Evolutionary conservation across 2,888 invertebrate genomes (phyloP).

Genomic region (Caenorhabditis sinica): DNA sequence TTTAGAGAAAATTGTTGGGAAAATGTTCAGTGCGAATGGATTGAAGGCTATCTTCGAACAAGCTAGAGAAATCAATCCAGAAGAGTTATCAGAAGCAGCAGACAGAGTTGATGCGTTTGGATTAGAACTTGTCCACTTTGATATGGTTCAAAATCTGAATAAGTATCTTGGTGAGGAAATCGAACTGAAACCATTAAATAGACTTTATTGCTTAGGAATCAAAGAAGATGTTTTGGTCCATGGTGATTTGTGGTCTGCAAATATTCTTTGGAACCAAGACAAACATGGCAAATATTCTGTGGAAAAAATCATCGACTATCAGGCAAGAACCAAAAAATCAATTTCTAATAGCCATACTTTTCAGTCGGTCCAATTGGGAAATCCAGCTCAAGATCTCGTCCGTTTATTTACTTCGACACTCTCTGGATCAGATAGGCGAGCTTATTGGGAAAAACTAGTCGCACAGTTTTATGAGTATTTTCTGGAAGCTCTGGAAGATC

Average conservation of each 20-base stretch:
- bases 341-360: not conserved
- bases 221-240: conserved; percentile 48
- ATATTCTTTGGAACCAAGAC: conserved; percentile 43
- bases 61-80: conserved; percentile 15
- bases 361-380: conserved; percentile 42
- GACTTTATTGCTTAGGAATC: conserved; percentile 16
- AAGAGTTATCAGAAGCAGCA: conserved; percentile 9
- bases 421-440: conserved; percentile 55
- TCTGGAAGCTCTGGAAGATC: conserved; percentile 25
- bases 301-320: conserved; percentile 55
- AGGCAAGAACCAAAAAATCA: conserved; percentile 19
- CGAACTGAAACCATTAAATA: not conserved
- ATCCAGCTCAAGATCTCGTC: conserved; percentile 51
- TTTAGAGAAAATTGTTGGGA: conserved; percentile 24
- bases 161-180: conserved; percentile 1
- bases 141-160: conserved; percentile 17
- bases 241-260: conserved; percentile 65
- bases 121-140: conserved; percentile 24
- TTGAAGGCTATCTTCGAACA: conserved; percentile 27
- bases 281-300: conserved; percentile 1
- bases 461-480: conserved; percentile 64
- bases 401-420: conserved; percentile 62
- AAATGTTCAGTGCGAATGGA: conserved; percentile 28
- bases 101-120: conserved; percentile 36
- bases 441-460: conserved; percentile 58